A percentile compares a stretch with the other conserved stretches of the same genome.
Conservation (phyloP, 2,797 vertebrate species). For the Cynopterus sphinx region DNA sequence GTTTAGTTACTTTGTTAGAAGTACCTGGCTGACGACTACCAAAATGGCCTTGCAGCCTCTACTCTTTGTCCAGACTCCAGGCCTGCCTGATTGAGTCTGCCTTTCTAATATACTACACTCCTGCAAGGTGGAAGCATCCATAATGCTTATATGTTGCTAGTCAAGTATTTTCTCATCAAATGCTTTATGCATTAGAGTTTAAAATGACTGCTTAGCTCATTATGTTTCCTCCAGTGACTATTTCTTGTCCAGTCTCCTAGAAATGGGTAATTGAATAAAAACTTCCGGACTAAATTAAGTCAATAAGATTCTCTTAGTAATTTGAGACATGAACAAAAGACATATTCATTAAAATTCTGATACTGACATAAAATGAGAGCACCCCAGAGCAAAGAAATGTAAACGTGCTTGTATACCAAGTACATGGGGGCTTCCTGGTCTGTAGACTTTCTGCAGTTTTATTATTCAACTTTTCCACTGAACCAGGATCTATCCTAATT, state of each 20-base stretch:
- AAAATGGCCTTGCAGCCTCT: not conserved
- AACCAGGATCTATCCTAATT: not conserved
- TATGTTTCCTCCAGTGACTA: not conserved
- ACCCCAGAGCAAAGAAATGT: not conserved
- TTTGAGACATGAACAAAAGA: not conserved
- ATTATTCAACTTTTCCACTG: not conserved
- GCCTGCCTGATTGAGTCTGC: too few species aligned
- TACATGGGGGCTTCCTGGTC: rapidly evolving
- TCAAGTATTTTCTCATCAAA: not conserved
- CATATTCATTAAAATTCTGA: not conserved
- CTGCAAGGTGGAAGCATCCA: not conserved
- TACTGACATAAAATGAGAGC: not conserved
- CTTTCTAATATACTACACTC: not conserved
- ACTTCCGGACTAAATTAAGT: not conserved
- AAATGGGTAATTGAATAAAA: not conserved
- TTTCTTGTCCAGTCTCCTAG: not conserved
- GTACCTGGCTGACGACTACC: not conserved
- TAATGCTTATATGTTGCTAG: not conserved
- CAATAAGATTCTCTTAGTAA: not conserved
- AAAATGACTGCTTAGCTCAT: not conserved
- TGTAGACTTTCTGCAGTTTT: not conserved
- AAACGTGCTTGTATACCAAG: rapidly evolving
- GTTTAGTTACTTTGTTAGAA: not conserved
- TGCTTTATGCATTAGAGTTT: not conserved
- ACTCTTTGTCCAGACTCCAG: rapidly evolving